These are phyloP conservation scores for Papilio demoleus DNA, from an alignment of 2,888 invertebrate species.

Conservation along the genomic window DNA sequence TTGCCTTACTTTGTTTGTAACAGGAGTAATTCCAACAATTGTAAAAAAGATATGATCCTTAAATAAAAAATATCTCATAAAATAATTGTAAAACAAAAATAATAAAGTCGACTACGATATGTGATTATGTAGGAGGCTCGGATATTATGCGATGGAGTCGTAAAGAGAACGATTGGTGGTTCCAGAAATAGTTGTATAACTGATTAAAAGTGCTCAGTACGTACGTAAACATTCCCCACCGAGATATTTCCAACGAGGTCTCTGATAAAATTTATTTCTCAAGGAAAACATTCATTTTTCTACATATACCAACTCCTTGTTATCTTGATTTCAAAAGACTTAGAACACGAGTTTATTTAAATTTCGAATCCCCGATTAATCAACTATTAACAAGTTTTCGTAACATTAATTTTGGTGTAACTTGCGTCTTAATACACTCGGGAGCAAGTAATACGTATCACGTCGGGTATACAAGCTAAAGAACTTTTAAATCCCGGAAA, in stretches of 20 bases:
- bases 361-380: not conserved
- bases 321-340: slow-evolving; percentile 2
- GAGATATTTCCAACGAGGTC: slow-evolving; percentile 15
- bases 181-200: slow-evolving; percentile 33
- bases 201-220: slow-evolving; percentile 36
- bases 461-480: no score
- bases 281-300: slow-evolving; percentile 19
- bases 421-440: no score
- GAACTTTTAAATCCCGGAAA: no score
- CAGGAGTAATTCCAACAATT: not conserved
- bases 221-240: slow-evolving; percentile 32
- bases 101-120: slow-evolving; percentile 26
- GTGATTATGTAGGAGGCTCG: slow-evolving; percentile 24
- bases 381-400: not conserved
- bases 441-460: no score
- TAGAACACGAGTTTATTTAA: not conserved
- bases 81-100: slow-evolving; percentile 29
- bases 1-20: not conserved
- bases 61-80: slow-evolving; percentile 19
- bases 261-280: slow-evolving; percentile 28
- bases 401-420: not conserved
- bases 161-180: slow-evolving; percentile 35
- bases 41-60: not conserved
- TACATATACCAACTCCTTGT: slow-evolving; percentile 6
- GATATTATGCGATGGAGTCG: slow-evolving; percentile 24